Evolutionary conservation across 2,797 vertebrate genomes (phyloP), one percentile per base, ranked within the genome.

Genomic region (Pangasius sanitwongsei): DNA sequence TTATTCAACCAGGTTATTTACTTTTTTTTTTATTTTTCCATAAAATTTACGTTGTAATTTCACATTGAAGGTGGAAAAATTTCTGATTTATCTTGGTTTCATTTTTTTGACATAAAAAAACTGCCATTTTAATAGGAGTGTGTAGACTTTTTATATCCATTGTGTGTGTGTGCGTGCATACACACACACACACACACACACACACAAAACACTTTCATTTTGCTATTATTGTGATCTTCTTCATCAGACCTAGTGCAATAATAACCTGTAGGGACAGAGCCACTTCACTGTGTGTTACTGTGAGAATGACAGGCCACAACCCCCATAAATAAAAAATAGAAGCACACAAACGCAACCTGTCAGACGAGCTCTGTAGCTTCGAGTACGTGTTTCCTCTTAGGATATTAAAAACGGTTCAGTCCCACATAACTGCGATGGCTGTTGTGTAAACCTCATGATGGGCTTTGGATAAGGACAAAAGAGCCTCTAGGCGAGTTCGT

Each of bases 401-500:
- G 65, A 81, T 61, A 78, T 59, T 89, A 37, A 83, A 87, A 83
- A 23, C 16, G 34, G 2, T 15, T 80, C 7, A 9, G 57, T 31
- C 8, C 41, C 48, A 2, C 85, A 44, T 88, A 74, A 87, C 61
- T 25, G 72, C 6, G 69, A 81, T 13, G 59, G 15, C 25, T 83
- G 67, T 87, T 87, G 82, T 67, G 65, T 85, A 78, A 87, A 59
- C 53, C n/a, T 83, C 53, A 65, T 41, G 82, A 89, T 80, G 69
- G 70, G 9, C 34, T 37, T 57, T 25, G 55, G 86, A 90, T 89
- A 89, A 59, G 86, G 70, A 72, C 86, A 69, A 53, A 34, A 83
- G 77, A 69, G 63, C 61, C 28, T 53, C 44, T 2, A 31, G 67
- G 50, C 59, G 65, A 74, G 53, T 77, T 77, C 31, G 61, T 53